phyloP scores from a whole-genome alignment of 2,797 vertebrate genomes.

The Anas flavirostris region DNA sequence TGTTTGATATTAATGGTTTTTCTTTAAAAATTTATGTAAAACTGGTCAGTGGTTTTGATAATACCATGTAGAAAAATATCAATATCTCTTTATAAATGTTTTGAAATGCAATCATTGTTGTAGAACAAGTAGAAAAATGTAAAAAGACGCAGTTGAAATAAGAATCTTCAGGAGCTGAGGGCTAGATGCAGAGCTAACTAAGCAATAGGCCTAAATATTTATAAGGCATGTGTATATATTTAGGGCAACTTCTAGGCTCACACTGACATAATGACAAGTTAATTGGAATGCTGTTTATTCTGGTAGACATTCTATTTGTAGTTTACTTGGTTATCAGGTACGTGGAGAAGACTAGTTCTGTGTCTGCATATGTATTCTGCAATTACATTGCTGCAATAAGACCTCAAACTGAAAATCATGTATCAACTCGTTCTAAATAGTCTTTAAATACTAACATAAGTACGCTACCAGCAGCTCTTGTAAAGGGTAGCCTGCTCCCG shows the following conservation, averaged over 20 bases:
- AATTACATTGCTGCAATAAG: not conserved
- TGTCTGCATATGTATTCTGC: not conserved
- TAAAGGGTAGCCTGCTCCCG: not conserved
- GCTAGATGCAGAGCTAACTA: not conserved
- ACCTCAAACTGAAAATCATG: not conserved
- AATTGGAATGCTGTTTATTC: not conserved
- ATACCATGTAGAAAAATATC: not conserved
- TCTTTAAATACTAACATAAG: not conserved
- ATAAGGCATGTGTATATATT: too few species aligned
- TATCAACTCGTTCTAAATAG: not conserved
- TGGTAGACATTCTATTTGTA: not conserved
- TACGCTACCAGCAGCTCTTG: not conserved
- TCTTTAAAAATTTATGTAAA: not conserved
- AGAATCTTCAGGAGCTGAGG: not conserved
- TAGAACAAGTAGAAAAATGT: rapidly evolving
- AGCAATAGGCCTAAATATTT: not conserved
- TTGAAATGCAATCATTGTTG: not conserved
- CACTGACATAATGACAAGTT: rapidly evolving
- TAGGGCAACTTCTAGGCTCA: not conserved
- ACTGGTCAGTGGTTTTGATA: not conserved
- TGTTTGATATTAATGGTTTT: not conserved
- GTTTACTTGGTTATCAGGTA: not conserved
- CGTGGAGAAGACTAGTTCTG: not conserved
- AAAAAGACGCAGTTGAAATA: not conserved
- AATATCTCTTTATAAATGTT: not conserved